Conservation (phyloP, 2,113 vertebrate species). For the Anarrhichthys ocellatus region DNA sequence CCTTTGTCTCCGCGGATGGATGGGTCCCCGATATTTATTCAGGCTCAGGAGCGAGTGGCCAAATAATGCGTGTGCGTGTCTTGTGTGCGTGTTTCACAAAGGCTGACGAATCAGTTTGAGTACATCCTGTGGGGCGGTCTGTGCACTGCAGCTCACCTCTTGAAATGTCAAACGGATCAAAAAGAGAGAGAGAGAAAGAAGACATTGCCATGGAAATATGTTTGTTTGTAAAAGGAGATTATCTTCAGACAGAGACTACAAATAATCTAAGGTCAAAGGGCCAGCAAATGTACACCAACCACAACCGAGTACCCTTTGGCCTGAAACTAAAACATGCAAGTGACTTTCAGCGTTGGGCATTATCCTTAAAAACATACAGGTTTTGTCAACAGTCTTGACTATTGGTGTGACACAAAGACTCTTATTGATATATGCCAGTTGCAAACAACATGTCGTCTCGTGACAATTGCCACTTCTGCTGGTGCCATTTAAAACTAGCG, state of each 20-base stretch:
- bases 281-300: neutral
- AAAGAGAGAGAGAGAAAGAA: neutral
- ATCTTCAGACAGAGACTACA: neutral
- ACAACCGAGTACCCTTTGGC: neutral
- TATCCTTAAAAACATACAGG: neutral
- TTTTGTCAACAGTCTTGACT: too few relatives aligned
- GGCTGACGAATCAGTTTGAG: slow-evolving; percentile 69
- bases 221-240: neutral
- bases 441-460: neutral
- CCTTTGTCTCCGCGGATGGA: slow-evolving; percentile 77
- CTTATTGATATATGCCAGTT: neutral
- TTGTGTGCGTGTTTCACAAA: slow-evolving; percentile 46
- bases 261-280: neutral
- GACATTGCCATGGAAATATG: neutral
- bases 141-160: slow-evolving; percentile 10
- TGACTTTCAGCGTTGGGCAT: neutral
- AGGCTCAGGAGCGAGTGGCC: slow-evolving; percentile 75
- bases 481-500: neutral
- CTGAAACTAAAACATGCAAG: neutral
- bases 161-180: neutral
- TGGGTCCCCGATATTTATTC: slow-evolving; percentile 83
- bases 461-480: neutral
- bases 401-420: too few relatives aligned
- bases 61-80: slow-evolving; percentile 65
- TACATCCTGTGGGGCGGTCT: slow-evolving; percentile 60